Base-by-base conservation (phyloP, 2,113 vertebrate genomes). In the Saguinus imperator region DNA sequence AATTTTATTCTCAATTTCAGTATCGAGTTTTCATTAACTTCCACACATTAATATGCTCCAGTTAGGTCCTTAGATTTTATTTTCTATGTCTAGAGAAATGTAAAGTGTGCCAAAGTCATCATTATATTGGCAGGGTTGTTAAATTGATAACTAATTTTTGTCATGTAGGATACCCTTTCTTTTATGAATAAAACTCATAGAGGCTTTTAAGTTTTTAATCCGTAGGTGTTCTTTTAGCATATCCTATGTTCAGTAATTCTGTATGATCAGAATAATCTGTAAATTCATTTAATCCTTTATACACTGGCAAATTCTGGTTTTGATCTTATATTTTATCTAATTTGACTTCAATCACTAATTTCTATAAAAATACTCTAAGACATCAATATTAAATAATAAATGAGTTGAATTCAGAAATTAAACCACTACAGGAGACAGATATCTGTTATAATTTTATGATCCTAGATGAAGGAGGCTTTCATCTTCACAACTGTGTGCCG, bases 21-120 rank as follows among this genome's bases (percentile, higher is more conserved):
- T 95, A 25, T 92, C 27, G 73, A 91, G 0, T 96, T 98, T 98
- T 98, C 87, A 98, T 98, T 98, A 98, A 95, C 73, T 97, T 95
- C 64, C 73, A 55, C 40, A 93, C 1, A 75, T 35, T 96, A 90
- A 92, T 25, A 72, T 14, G 66, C 20, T 92, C 66, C 35, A 96
- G 52, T 25, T 91, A 21, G 50, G 68, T 25, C 25, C 89, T 96
- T 88, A 57, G 18, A 61, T 97, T 77, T 96, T 96, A 97, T 94
- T 95, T 77, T 70, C 97, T 43, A 94, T 94, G 94, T 89, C n/a
- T 17, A 81, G 45, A 73, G 93, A 97, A 21, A 40, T 94, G 68
- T 80, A 29, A 64, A 75, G 13, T 18, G 0, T 94, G 21, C 58
- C 95, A 40, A 89, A 97, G 72, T 79, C 8, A 37, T 88, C 37